A percentile compares a stretch with the other conserved stretches of the same genome.
phyloP scores from a whole-genome alignment of 2,888 invertebrate genomes.

The Zootermopsis nevadensis region DNA sequence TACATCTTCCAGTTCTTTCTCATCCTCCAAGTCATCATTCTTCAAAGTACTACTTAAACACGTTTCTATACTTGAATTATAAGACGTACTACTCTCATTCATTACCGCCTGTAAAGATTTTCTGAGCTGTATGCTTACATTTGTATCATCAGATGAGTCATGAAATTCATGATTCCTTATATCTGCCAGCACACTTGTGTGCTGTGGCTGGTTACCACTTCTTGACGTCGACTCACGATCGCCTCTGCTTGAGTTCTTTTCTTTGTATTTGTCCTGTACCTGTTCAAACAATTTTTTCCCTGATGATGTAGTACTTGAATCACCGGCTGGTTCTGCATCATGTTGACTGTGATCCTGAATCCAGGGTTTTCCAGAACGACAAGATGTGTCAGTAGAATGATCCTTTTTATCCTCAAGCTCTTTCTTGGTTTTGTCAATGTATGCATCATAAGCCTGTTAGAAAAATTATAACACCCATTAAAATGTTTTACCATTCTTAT shows the following conservation, averaged over 20 bases:
- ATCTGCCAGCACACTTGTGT: too few species aligned
- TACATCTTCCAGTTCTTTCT: not conserved
- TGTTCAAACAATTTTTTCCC: not conserved
- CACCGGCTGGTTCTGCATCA: not conserved
- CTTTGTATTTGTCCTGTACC: not conserved
- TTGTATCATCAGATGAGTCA: not conserved
- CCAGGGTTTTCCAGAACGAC: not conserved
- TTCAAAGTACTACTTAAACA: not conserved
- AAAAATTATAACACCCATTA: constrained; percentile 21
- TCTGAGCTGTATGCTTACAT: not conserved
- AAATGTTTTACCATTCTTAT: too few species aligned
- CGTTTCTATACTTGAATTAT: not conserved
- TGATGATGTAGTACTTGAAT: not conserved
- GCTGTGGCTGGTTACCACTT: too few species aligned
- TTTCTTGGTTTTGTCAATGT: constrained; percentile 56
- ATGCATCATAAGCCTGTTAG: constrained; percentile 57
- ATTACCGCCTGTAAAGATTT: not conserved
- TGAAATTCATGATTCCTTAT: not conserved
- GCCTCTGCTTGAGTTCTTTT: not conserved
- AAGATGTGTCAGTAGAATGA: not conserved
- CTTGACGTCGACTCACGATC: too few species aligned
- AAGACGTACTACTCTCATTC: not conserved
- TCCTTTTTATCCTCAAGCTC: constrained; percentile 44
- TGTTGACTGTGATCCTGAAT: too few species aligned
- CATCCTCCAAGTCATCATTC: not conserved